Percentiles rank a stretch among this genome's conserved stretches.
Conservation (phyloP, 2,888 invertebrate genomes). For the Sphaerophoria rueppellii region DNA sequence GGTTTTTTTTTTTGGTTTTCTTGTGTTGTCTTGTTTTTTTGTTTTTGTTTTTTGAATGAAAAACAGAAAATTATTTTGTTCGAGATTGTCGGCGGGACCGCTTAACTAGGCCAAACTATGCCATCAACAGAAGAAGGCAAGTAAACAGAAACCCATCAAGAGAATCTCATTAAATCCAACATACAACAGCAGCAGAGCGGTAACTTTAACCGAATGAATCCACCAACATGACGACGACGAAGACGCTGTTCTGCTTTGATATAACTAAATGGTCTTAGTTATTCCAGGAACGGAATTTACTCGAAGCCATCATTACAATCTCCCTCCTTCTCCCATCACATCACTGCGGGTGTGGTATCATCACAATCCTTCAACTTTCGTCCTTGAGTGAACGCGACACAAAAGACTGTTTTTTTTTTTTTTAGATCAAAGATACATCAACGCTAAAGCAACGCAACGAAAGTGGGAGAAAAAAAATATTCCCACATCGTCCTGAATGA, state of each 20-base stretch:
- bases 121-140: slow-evolving; percentile 42
- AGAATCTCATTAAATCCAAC: slow-evolving; percentile 66
- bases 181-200: slow-evolving; percentile 45
- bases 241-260: slow-evolving; percentile 28
- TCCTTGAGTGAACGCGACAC: slow-evolving; percentile 66
- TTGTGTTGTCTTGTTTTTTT: slow-evolving; percentile 8
- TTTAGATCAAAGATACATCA: slow-evolving; percentile 56
- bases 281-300: slow-evolving; percentile 27
- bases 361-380: slow-evolving; percentile 50
- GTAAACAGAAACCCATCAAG: slow-evolving; percentile 64
- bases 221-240: slow-evolving; percentile 8
- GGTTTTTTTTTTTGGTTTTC: slow-evolving; percentile 21
- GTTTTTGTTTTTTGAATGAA: slow-evolving; percentile 20
- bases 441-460: not conserved
- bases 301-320: slow-evolving; percentile 45
- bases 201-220: not conserved
- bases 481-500: slow-evolving; percentile 1
- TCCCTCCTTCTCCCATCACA: not conserved
- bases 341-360: not conserved
- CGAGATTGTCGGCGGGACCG: slow-evolving; percentile 34
- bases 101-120: slow-evolving; percentile 67
- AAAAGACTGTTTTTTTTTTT: slow-evolving; percentile 40
- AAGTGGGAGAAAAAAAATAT: not conserved
- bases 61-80: slow-evolving; percentile 13
- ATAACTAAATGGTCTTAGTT: slow-evolving; percentile 21